Conservation (phyloP, 2,888 invertebrate species). For the Calliphora vomitoria region DNA sequence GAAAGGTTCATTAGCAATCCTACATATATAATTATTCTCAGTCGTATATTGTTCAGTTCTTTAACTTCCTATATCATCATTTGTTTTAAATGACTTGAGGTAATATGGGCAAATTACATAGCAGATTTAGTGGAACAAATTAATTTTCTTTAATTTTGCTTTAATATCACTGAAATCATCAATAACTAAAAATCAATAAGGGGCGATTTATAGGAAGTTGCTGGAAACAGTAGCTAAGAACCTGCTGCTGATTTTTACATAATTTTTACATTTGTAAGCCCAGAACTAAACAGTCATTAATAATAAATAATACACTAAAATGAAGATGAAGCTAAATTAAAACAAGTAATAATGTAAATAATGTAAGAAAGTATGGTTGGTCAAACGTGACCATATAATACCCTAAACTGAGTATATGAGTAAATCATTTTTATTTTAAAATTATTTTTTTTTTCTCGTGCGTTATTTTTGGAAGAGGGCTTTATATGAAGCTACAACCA, state of each 20-base stretch:
- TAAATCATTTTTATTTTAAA: too few species aligned
- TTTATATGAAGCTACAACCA: too few species aligned
- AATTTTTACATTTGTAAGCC: constrained; percentile 10
- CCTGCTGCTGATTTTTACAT: not conserved
- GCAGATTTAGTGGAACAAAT: not conserved
- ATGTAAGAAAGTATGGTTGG: too few species aligned
- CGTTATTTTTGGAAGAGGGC: too few species aligned
- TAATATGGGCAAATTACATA: not conserved
- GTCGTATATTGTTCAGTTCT: not conserved
- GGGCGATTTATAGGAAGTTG: not conserved
- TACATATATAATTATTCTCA: constrained; percentile 1
- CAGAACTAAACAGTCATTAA: not conserved
- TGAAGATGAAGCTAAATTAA: not conserved
- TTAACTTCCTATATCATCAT: constrained; percentile 27
- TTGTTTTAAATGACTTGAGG: constrained; percentile 5
- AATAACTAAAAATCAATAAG: not conserved
- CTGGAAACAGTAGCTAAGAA: not conserved
- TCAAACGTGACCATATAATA: too few species aligned
- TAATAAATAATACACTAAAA: not conserved
- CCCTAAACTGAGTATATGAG: too few species aligned
- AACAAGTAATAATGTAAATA: not conserved
- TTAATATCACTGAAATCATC: not conserved
- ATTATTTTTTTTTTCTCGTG: too few species aligned
- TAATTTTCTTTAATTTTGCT: constrained; percentile 39
- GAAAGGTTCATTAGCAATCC: constrained; percentile 3